Evolutionary conservation across 2,888 invertebrate genomes (phyloP).

Genomic region (Torymus tubicola): DNA sequence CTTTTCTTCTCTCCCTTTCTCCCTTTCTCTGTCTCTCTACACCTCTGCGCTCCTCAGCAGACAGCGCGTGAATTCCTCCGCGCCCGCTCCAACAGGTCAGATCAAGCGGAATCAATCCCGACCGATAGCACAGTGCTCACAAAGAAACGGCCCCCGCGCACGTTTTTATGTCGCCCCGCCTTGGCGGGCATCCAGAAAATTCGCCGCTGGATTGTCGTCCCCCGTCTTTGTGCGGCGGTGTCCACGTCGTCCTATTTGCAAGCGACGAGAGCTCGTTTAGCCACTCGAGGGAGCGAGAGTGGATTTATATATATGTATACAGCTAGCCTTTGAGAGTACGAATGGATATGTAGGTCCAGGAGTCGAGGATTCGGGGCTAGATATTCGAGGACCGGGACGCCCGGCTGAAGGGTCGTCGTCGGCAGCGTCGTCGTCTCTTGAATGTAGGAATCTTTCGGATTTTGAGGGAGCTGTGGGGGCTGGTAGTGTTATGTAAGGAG

Average conservation of each 20-base stretch:
- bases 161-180: not conserved
- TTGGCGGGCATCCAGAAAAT: constrained; percentile 44
- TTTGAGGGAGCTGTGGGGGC: no score
- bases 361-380: not conserved
- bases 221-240: constrained; percentile 6
- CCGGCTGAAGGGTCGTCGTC: no score
- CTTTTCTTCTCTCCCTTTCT: not conserved
- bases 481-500: no score
- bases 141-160: not conserved
- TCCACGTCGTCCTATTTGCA: no score
- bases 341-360: constrained; percentile 3
- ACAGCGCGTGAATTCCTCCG: not conserved
- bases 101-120: constrained; percentile 63
- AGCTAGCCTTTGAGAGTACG: constrained; percentile 12
- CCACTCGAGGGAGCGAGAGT: not conserved
- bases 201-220: not conserved
- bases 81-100: constrained; percentile 52
- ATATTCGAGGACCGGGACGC: no score
- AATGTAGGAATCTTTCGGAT: no score
- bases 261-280: constrained; percentile 19
- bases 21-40: no score
- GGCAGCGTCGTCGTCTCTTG: no score
- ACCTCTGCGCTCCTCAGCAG: no score
- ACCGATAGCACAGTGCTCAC: constrained; percentile 27
- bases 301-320: no score